Evolutionary conservation across 2,888 invertebrate genomes (phyloP), one percentile per base, ranked within the genome.

Genomic region (Dyspetes luteomarginatus): DNA sequence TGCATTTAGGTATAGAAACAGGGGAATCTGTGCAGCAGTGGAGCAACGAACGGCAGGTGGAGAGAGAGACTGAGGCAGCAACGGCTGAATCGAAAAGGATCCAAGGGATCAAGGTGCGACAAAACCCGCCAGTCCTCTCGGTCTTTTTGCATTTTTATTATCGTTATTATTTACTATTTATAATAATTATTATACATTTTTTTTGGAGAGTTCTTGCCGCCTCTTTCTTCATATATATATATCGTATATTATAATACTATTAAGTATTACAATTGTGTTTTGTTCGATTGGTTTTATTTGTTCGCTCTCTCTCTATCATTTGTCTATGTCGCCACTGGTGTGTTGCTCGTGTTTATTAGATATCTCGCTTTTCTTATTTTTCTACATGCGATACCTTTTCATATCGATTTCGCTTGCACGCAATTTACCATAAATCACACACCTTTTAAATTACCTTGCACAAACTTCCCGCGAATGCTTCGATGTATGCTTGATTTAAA

Each of bases 61-160:
- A 88, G 85, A 88, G 80, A 86, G 86, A 89, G 84, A 86, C 84
- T 82, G 82, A 79, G 84, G 83, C 85, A 82, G 79, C 85, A 82
- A 87, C 85, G 86, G 86, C 85, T 74, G 87, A 89, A 85, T 86
- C 86, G 76, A 87, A 84, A 82, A 87, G 87, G 87, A 89, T 86
- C 87, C 85, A 86, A 83, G 88, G 88, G 88, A 88, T 89, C 84
- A 91, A 92, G 92, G 92, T 91, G 92, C 91, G 91, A 90, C 86
- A 86, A 85, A 84, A 83, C 85, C 82, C 84, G 82, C 84, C 84
- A 84, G 85, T 86, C 85, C 83, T 83, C 86, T 89, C 87, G 86
- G 85, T 89, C 86, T 85, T 88, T 85, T 87, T 86, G 76, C 83
- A 83, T 84, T 81, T 84, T 85, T 69, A 84, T 55, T 83, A 73